A percentile compares a stretch with the other conserved stretches of the same genome.
Evolutionary conservation across 2,797 vertebrate genomes (phyloP).

Genomic region (Arrhamphus sclerolepis): DNA sequence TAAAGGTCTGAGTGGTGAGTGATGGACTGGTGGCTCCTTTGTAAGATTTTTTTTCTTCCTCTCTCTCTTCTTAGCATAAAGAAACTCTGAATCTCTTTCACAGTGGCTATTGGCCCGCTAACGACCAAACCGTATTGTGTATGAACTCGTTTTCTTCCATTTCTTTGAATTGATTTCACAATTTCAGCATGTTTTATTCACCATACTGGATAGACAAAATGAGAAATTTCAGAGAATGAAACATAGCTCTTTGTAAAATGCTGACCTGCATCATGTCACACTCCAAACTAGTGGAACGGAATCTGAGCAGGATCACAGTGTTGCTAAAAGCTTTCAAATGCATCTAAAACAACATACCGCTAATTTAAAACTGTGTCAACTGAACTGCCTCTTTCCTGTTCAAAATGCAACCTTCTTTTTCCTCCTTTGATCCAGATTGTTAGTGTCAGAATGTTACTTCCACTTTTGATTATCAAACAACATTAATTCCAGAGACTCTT

Average conservation of each 20-base stretch:
- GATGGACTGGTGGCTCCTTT: background rate
- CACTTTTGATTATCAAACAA: constrained; percentile 4
- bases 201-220: constrained; percentile 13
- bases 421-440: constrained; percentile 7
- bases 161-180: no score
- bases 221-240: constrained; percentile 27
- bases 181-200: constrained; percentile 8
- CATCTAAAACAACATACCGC: constrained; percentile 39
- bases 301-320: constrained; percentile 30
- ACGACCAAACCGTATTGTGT: background rate
- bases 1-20: background rate
- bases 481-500: background rate
- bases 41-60: background rate
- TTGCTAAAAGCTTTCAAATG: constrained; percentile 31
- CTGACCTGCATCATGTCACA: constrained; percentile 35
- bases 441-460: background rate
- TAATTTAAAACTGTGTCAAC: constrained; percentile 41
- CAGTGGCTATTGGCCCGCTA: background rate
- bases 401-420: constrained; percentile 8
- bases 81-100: background rate
- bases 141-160: no score
- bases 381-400: constrained; percentile 13
- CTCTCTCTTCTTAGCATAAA: no score
- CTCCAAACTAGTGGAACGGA: constrained; percentile 17
- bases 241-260: constrained; percentile 39